phyloP scores from a whole-genome alignment of 1,140 invertebrate genomes.

The Zelostemma sp. region DNA sequence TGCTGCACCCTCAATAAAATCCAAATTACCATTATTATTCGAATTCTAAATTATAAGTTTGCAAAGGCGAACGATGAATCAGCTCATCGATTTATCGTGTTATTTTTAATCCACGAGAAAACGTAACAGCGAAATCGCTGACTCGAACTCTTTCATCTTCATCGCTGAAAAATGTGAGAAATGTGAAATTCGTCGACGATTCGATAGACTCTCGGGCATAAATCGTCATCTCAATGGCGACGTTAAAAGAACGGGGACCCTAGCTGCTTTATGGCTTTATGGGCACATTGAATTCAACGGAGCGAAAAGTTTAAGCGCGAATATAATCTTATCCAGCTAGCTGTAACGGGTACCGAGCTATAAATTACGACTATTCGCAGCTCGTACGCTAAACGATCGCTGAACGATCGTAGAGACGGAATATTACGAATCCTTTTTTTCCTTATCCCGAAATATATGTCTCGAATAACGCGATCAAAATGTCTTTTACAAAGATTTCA shows the following conservation, averaged over 20 bases:
- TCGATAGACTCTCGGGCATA: slow-evolving; percentile 45
- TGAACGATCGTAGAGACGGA: slow-evolving; percentile 32
- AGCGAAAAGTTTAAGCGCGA: slow-evolving; percentile 48
- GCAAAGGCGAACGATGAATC: too few relatives aligned
- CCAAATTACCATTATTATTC: too few relatives aligned
- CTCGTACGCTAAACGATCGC: slow-evolving; percentile 44
- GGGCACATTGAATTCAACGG: slow-evolving; percentile 49
- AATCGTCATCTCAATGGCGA: slow-evolving; percentile 41
- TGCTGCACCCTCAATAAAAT: slow-evolving; percentile 44
- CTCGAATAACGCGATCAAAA: slow-evolving; percentile 40
- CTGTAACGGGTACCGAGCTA: slow-evolving; percentile 24
- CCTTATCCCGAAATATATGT: slow-evolving; percentile 32
- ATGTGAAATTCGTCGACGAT: slow-evolving; percentile 32
- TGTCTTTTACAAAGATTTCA: slow-evolving; percentile 9
- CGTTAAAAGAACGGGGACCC: slow-evolving; percentile 45
- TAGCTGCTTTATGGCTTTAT: too few relatives aligned
- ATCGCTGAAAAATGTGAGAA: slow-evolving; percentile 35
- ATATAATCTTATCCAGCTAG: slow-evolving; percentile 47
- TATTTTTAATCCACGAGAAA: too few relatives aligned
- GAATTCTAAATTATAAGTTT: too few relatives aligned
- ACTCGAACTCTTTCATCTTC: slow-evolving; percentile 30
- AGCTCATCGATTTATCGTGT: too few relatives aligned
- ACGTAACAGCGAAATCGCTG: slow-evolving; percentile 19
- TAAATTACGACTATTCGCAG: slow-evolving; percentile 46
- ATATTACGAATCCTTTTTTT: slow-evolving; percentile 18